These are phyloP conservation scores for Anhinga anhinga DNA, from an alignment of 2,113 vertebrate genomes.

Conservation along the genomic window DNA sequence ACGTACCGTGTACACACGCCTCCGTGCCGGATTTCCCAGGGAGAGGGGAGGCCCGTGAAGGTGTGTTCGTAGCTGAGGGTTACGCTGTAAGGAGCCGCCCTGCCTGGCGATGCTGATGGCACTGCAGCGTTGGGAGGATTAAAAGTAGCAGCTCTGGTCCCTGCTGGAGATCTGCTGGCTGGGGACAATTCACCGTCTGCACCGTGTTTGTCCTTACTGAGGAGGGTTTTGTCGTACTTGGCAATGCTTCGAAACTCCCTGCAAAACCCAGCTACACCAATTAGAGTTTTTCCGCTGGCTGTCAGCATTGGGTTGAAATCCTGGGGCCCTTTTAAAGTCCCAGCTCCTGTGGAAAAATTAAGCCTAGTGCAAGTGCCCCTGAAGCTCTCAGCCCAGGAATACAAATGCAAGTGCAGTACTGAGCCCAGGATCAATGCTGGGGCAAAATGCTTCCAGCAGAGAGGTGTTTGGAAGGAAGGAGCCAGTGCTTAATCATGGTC, in stretches of 20 bases:
- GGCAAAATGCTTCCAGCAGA: neutral
- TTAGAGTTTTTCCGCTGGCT: neutral
- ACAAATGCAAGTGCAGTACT: neutral
- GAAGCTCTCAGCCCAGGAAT: neutral
- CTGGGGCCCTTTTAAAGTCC: neutral
- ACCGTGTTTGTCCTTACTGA: neutral
- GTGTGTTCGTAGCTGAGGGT: neutral
- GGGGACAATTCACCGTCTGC: neutral
- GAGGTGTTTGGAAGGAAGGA: neutral
- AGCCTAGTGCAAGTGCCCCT: neutral
- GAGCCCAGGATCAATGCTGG: neutral
- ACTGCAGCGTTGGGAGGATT: fast-evolving
- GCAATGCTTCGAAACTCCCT: neutral
- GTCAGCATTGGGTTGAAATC: neutral
- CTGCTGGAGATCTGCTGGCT: neutral
- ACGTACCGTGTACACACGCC: fast-evolving
- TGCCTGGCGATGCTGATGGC: fast-evolving
- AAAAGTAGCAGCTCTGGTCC: neutral
- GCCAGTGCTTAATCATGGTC: neutral
- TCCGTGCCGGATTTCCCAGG: neutral
- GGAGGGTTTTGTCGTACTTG: neutral
- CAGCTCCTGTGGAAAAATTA: neutral
- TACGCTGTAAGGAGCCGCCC: neutral
- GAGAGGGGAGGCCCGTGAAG: neutral
- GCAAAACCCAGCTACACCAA: neutral